A percentile compares a stretch with the other conserved stretches of the same genome.
Evolutionary conservation across 2,797 vertebrate genomes (phyloP).

Genomic region (Arctocebus calabarensis): DNA sequence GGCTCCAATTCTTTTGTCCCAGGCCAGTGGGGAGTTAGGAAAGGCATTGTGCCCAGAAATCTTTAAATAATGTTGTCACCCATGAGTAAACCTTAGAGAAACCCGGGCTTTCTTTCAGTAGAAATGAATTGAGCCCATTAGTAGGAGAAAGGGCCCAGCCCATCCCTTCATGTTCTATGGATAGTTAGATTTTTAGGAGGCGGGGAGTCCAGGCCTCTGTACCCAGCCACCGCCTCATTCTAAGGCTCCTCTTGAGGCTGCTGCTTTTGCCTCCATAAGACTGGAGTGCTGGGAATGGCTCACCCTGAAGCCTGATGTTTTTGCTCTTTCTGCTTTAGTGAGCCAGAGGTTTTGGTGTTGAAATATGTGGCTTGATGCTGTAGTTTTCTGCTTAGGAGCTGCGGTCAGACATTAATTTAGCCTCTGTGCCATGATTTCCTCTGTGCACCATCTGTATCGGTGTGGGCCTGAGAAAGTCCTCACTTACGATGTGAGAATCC

Average conservation of each 20-base stretch:
- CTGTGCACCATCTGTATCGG: not conserved
- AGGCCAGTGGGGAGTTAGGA: not conserved
- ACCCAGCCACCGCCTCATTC: not conserved
- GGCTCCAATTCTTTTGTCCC: slow-evolving; percentile 48
- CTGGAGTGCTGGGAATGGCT: not conserved
- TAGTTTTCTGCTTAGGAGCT: not conserved
- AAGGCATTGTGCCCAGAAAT: slow-evolving; percentile 57
- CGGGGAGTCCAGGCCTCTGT: not conserved
- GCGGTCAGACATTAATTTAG: not conserved
- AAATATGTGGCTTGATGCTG: not conserved
- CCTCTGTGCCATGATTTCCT: not conserved
- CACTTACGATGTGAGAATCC: not conserved
- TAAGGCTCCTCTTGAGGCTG: not conserved
- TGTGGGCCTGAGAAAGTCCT: not conserved
- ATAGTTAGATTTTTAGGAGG: not conserved
- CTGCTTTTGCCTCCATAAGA: not conserved
- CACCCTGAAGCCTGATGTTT: not conserved
- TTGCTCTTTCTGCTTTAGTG: not conserved
- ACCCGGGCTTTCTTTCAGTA: slow-evolving; percentile 42
- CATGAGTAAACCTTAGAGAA: slow-evolving; percentile 60
- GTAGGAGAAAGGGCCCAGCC: not conserved
- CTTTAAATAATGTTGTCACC: slow-evolving; percentile 64
- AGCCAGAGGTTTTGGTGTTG: not conserved
- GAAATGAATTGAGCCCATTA: slow-evolving; percentile 28
- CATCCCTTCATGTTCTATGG: not conserved